Conservation (phyloP, 2,797 vertebrate genomes). For the Halcyon leucocephala region DNA sequence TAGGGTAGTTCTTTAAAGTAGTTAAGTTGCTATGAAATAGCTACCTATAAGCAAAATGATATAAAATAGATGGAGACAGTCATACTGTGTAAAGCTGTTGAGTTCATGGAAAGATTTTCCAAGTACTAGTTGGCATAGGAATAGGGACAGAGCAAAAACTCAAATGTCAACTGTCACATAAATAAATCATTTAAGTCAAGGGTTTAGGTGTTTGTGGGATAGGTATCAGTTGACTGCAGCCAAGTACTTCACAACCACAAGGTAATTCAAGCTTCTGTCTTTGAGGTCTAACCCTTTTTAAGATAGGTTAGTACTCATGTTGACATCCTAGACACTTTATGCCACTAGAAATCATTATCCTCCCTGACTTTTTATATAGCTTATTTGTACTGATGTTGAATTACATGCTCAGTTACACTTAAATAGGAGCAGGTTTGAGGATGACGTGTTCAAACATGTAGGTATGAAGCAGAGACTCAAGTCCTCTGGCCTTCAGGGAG, state of each 20-base stretch:
- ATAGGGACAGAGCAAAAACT: background rate
- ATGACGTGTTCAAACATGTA: background rate
- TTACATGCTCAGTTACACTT: fast-evolving
- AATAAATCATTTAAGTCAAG: background rate
- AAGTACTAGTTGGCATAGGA: background rate
- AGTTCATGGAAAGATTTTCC: background rate
- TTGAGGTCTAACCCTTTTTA: background rate
- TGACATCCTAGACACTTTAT: background rate
- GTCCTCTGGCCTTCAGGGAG: background rate
- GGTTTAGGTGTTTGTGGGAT: background rate
- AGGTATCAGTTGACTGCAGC: background rate
- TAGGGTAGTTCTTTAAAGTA: background rate
- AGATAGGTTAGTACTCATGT: background rate
- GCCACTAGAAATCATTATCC: background rate
- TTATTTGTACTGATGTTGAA: background rate
- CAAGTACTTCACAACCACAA: background rate
- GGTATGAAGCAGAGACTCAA: background rate
- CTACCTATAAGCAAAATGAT: background rate
- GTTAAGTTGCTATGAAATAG: background rate
- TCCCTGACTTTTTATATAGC: background rate
- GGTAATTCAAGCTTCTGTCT: background rate
- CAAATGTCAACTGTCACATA: background rate
- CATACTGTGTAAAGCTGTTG: background rate
- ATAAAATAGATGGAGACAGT: background rate
- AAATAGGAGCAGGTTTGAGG: background rate